These are phyloP conservation scores for Cryptosula pallasiana DNA, from an alignment of 2,888 invertebrate species.

Conservation along the genomic window DNA sequence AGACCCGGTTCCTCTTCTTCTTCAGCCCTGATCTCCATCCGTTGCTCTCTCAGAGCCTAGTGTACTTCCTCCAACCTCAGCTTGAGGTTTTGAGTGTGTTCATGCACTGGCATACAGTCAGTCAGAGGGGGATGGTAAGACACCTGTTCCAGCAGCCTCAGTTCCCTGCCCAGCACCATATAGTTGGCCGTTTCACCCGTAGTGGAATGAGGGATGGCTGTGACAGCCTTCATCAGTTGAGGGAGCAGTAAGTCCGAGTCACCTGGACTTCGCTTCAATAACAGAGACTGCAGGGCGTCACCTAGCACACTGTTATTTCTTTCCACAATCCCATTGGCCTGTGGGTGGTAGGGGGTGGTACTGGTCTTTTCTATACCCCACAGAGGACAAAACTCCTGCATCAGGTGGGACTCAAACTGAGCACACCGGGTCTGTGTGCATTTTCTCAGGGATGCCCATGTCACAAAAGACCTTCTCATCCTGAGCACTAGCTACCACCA, in stretches of 20 bases:
- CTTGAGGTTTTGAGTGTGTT: neutral
- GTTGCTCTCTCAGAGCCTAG: neutral
- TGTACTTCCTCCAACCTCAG: neutral
- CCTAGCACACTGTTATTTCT: neutral
- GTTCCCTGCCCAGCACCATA: neutral
- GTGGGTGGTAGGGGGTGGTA: neutral
- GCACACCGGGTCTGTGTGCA: neutral
- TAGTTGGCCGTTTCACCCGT: neutral
- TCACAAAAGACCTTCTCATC: neutral
- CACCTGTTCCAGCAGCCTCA: neutral
- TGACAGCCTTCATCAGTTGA: neutral
- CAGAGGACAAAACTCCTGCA: neutral
- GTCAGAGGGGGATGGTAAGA: neutral
- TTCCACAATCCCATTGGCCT: neutral
- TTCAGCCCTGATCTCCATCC: neutral
- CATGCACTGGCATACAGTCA: neutral
- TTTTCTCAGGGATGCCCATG: neutral
- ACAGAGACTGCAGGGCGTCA: neutral
- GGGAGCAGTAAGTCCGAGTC: conserved; percentile 3
- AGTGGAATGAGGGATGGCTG: neutral
- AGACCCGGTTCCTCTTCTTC: too few species aligned
- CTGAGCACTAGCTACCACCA: neutral
- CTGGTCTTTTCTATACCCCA: neutral
- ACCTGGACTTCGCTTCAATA: neutral
- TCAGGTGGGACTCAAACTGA: neutral